Percentiles rank a stretch among this genome's conserved stretches.
phyloP scores from a whole-genome alignment of 2,113 vertebrate species.

The Cynopterus brachyotis region DNA sequence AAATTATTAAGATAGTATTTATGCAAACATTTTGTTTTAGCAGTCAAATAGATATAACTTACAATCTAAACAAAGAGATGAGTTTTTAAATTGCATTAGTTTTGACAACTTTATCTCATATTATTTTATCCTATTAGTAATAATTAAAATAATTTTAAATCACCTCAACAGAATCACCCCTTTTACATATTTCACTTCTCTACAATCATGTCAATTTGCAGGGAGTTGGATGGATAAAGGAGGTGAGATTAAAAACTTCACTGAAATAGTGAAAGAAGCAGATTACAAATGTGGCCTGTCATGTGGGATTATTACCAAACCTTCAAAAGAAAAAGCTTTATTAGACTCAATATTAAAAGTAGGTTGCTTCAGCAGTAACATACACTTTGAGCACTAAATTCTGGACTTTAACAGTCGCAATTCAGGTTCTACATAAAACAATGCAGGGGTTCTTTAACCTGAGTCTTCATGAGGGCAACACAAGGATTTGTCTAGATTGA shows the following conservation, averaged over 20 bases:
- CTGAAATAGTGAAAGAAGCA: neutral
- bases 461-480: neutral
- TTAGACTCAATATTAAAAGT: neutral
- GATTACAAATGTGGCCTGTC: neutral
- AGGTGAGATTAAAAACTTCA: neutral
- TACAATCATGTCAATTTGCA: neutral
- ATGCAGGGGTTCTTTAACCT: neutral
- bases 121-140: neutral
- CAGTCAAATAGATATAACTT: neutral
- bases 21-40: neutral
- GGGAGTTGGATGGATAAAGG: neutral
- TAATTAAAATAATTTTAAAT: constrained; percentile 2
- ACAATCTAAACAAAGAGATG: neutral
- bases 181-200: neutral
- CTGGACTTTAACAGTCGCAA: neutral
- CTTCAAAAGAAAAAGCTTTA: neutral
- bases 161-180: neutral
- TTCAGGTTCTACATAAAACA: neutral
- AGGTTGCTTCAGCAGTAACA: neutral
- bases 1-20: neutral
- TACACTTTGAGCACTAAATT: neutral
- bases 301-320: neutral
- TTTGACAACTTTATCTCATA: neutral
- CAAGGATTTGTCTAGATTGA: neutral
- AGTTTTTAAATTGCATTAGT: neutral